Conservation (phyloP, 2,888 invertebrate species). For the Microplitis deprimator region DNA sequence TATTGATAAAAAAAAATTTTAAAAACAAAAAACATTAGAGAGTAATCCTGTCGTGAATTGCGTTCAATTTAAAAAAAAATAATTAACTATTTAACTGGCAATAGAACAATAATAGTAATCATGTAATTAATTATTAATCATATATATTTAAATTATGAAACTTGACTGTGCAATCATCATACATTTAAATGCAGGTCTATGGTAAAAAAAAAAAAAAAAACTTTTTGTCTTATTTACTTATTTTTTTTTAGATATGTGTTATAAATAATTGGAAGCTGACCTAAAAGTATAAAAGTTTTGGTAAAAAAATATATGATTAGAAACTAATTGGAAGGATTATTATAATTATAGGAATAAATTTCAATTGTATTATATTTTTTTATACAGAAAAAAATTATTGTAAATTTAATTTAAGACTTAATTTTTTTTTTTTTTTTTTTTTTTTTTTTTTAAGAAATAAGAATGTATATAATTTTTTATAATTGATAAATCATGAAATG, state of each 20-base stretch:
- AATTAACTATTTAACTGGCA: background rate
- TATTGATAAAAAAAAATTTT: background rate
- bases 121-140: background rate
- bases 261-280: background rate
- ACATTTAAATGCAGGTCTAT: background rate
- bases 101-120: background rate
- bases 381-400: too few species aligned
- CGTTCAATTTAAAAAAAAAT: background rate
- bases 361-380: too few species aligned
- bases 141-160: slow-evolving; percentile 6
- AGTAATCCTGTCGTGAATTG: background rate
- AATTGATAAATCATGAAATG: background rate
- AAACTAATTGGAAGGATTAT: too few species aligned
- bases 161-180: slow-evolving; percentile 4
- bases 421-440: background rate
- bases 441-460: background rate
- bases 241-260: too few species aligned
- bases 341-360: too few species aligned
- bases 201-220: background rate
- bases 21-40: background rate
- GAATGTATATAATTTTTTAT: background rate
- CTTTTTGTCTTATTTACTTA: background rate
- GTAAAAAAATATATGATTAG: too few species aligned
- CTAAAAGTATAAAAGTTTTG: background rate
- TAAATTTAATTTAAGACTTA: too few species aligned